Conservation (phyloP, 2,888 invertebrate genomes). For the Meiosimyza platycephala region DNA sequence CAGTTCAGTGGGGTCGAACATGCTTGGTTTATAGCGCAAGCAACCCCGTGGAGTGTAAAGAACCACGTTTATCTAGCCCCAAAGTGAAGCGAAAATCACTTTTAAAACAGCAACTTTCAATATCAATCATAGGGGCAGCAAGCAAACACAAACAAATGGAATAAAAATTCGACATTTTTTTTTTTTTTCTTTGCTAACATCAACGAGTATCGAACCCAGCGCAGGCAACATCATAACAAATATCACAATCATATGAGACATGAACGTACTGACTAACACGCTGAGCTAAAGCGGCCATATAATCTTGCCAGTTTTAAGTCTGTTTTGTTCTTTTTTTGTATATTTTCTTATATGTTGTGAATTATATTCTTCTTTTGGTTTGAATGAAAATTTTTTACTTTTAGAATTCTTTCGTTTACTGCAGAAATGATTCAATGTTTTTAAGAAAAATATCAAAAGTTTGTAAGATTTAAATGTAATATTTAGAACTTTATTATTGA, state of each 20-base stretch:
- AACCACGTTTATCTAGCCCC: constrained; percentile 55
- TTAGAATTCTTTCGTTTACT: neutral
- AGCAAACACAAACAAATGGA: neutral
- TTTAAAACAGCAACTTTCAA: constrained; percentile 52
- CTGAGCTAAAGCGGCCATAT: constrained; percentile 21
- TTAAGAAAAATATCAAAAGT: neutral
- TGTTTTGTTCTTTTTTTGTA: no score
- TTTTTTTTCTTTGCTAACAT: no score
- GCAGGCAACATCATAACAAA: no score
- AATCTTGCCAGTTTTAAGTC: neutral
- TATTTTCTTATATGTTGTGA: neutral
- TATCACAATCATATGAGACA: neutral
- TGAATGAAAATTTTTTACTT: neutral
- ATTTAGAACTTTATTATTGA: no score
- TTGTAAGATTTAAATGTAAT: neutral
- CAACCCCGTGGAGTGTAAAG: constrained; percentile 56
- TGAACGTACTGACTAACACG: constrained; percentile 16
- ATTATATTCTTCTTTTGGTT: neutral
- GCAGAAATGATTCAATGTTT: neutral
- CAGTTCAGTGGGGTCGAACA: constrained; percentile 41
- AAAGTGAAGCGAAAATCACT: constrained; percentile 51
- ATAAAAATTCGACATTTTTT: neutral
- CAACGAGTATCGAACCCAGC: constrained; percentile 31
- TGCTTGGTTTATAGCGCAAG: constrained; percentile 35
- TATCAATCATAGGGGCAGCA: constrained; percentile 47